Percentiles rank a stretch among this genome's conserved stretches.
Evolutionary conservation across 2,888 invertebrate genomes (phyloP).

Genomic region (Sarcophaga rosellei): DNA sequence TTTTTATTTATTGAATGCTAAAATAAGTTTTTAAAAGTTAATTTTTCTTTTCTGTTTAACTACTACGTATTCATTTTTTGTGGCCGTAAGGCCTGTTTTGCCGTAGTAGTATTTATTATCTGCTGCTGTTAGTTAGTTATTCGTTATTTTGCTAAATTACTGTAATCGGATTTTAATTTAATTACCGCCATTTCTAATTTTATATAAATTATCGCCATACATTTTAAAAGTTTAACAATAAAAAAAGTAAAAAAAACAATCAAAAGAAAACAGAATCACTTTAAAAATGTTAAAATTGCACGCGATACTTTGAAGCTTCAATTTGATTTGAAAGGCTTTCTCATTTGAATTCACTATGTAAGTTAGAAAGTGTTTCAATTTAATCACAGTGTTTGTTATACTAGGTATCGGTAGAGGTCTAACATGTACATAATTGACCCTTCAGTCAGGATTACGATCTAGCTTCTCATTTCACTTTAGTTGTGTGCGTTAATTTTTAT

Average conservation of each 20-base stretch:
- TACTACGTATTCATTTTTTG: neutral
- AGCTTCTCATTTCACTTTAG: too few relatives aligned
- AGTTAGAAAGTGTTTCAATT: too few relatives aligned
- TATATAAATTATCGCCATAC: constrained; percentile 56
- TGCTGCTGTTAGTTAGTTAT: constrained; percentile 1
- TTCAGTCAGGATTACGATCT: too few relatives aligned
- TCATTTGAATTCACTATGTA: too few relatives aligned
- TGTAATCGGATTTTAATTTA: constrained; percentile 64
- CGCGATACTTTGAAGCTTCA: constrained; percentile 56
- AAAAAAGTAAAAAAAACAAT: constrained; percentile 7
- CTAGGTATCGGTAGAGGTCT: too few relatives aligned
- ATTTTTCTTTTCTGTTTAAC: constrained; percentile 20
- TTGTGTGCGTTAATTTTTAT: too few relatives aligned
- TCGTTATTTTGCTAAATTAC: constrained; percentile 48
- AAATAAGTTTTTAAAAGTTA: constrained; percentile 49
- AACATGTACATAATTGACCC: too few relatives aligned
- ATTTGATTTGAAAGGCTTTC: neutral
- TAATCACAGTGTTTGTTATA: too few relatives aligned
- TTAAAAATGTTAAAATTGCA: constrained; percentile 55
- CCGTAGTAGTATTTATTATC: constrained; percentile 2
- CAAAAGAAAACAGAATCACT: neutral
- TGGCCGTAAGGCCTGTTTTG: neutral
- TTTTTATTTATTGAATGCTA: constrained; percentile 41
- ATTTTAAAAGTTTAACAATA: constrained; percentile 32
- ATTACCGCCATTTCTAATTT: constrained; percentile 67